Conservation (phyloP, 2,888 invertebrate species). For the Ferrisia virgata region DNA sequence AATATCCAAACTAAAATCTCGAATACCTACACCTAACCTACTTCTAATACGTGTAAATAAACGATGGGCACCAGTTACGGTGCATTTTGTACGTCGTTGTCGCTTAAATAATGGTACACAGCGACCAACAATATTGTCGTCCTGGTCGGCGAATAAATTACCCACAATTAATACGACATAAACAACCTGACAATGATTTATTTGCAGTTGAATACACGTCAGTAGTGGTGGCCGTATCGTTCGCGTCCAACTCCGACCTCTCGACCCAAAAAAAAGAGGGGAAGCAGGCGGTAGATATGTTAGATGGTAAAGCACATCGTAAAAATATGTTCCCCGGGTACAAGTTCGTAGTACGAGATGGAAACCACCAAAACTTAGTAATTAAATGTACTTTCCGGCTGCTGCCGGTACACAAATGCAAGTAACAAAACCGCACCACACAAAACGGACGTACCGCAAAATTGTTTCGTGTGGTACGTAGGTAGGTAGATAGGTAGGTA, state of each 20-base stretch:
- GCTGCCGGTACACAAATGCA: neutral
- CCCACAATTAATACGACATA: constrained; percentile 11
- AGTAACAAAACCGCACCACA: neutral
- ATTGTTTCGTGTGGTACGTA: neutral
- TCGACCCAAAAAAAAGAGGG: neutral
- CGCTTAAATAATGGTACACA: no score
- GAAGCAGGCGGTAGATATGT: neutral
- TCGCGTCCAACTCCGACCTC: neutral
- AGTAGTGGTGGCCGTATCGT: neutral
- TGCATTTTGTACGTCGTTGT: no score
- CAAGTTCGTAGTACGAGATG: neutral
- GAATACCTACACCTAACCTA: no score
- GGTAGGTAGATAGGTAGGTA: no score
- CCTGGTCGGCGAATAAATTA: neutral
- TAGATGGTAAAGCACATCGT: neutral
- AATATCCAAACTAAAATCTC: no score
- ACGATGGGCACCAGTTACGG: no score
- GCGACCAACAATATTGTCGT: neutral
- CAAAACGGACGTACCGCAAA: neutral
- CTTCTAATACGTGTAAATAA: no score
- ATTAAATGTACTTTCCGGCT: neutral
- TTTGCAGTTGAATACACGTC: neutral
- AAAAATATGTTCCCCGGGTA: neutral
- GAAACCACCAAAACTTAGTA: constrained; percentile 10
- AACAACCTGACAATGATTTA: constrained; percentile 15